Evolutionary conservation across 2,797 vertebrate genomes (phyloP), one percentile per base, ranked within the genome.

Genomic region (Malacoraja senta): DNA sequence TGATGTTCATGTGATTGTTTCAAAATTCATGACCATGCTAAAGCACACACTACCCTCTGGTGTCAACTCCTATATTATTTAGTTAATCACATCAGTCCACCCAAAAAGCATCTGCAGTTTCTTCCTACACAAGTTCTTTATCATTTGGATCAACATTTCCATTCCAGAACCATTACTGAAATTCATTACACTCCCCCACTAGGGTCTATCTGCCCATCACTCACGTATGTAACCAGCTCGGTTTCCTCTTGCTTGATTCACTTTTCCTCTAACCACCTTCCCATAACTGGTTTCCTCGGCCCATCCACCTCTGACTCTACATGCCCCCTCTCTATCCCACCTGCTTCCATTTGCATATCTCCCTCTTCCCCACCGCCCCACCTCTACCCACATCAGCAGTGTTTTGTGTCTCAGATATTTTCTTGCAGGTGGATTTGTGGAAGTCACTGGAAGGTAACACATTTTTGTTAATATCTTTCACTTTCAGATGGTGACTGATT

Each of bases 31-130:
- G 90, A n/a, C 29, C 35, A 35, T 74, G 26, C 21, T 38, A 92
- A 92, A 76, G 90, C 44, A 29, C 24, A 92, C 38, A 92, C 90
- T 74, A 35, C 90, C 90, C 90, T 53, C 90, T 74, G 17, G 68
- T 92, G 90, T 26, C 76, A 74, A 92, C 35, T n/a, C 21, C 38
- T 76, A 26, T 4, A 68, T 68, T 88, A 88, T 68, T 68, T 35
- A 12, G 15, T 10, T 88, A 35, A 35, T 35, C 17, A 19, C 61
- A 26, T n/a, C 9, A 79, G 10, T 32, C 35, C 78, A 32, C 78
- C 78, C 29, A n/a, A 53, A 53, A 53, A 53, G 44, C 44, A 53
- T 53, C 44, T 53, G 44, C 44, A 53, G 4, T 53, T 53, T 53
- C 6, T 53, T 53, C 44, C 44, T 6, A 53, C 44, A 6, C 44